Percentiles rank a stretch among this genome's conserved stretches.
phyloP scores from a whole-genome alignment of 2,888 invertebrate species.

The Crepidodera aurea region DNA sequence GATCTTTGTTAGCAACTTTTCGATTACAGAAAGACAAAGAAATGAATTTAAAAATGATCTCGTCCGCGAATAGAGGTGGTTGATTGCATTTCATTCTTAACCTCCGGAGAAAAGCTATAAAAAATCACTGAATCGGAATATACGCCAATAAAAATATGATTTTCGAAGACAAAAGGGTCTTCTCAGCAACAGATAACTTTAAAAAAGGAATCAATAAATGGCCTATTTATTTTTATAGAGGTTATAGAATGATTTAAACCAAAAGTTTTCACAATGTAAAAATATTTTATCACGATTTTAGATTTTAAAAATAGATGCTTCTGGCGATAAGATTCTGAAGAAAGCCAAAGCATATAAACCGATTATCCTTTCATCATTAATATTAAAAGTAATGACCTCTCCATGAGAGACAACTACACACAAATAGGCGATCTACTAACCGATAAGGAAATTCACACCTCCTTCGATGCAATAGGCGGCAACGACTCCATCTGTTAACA shows the following conservation, averaged over 20 bases:
- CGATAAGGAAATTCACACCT: too few species aligned
- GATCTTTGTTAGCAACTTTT: background rate
- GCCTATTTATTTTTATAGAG: background rate
- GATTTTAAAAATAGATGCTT: too few species aligned
- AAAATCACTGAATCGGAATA: conserved; percentile 18
- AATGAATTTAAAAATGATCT: background rate
- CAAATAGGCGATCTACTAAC: too few species aligned
- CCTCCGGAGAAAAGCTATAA: conserved; percentile 2
- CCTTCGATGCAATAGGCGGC: too few species aligned
- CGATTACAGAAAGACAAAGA: background rate
- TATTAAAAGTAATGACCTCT: too few species aligned
- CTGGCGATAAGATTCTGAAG: too few species aligned
- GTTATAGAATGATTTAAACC: background rate
- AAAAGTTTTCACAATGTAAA: background rate
- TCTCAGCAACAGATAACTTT: background rate
- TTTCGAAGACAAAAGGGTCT: conserved; percentile 12
- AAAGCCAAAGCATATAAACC: too few species aligned
- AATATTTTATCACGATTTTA: too few species aligned
- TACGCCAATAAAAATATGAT: conserved; percentile 13
- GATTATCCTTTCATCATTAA: too few species aligned
- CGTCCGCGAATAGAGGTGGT: background rate
- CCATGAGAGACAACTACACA: too few species aligned
- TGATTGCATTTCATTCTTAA: conserved; percentile 11
- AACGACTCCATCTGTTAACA: too few species aligned
- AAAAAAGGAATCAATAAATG: background rate